Conservation (phyloP, 1,140 invertebrate genomes). For the Micrasema longulum region DNA sequence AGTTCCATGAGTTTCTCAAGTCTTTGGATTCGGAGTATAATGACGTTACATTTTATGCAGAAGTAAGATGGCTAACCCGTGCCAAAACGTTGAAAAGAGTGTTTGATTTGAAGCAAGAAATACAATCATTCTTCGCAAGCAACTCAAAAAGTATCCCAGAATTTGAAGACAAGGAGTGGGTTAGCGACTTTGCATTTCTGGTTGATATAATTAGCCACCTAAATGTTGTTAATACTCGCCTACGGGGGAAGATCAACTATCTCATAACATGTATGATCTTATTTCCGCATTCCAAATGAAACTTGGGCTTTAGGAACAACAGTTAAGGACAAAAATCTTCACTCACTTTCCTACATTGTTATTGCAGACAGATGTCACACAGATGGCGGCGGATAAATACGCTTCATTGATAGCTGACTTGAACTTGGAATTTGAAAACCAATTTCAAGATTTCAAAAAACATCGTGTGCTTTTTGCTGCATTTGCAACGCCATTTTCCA, state of each 20-base stretch:
- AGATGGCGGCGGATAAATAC: constrained; percentile 31
- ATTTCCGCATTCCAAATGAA: constrained; percentile 39
- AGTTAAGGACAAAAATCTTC: constrained; percentile 45
- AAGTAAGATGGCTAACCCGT: constrained; percentile 57
- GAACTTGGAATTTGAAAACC: constrained; percentile 42
- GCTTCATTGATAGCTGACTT: constrained; percentile 40
- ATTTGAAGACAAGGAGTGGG: constrained; percentile 20
- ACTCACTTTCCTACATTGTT: constrained; percentile 42
- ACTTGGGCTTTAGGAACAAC: constrained; percentile 40
- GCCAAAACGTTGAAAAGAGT: constrained; percentile 55
- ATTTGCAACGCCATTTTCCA: constrained; percentile 41
- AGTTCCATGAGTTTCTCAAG: constrained; percentile 58
- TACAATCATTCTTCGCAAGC: not conserved
- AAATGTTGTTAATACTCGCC: constrained; percentile 35
- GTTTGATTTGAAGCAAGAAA: constrained; percentile 8
- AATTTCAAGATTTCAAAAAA: constrained; percentile 45
- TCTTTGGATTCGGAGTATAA: constrained; percentile 57
- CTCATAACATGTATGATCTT: constrained; percentile 37
- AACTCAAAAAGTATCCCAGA: too few species aligned
- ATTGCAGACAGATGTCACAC: constrained; percentile 33
- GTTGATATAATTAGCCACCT: constrained; percentile 35
- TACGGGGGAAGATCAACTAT: constrained; percentile 30
- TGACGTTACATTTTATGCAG: constrained; percentile 55
- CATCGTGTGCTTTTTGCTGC: constrained; percentile 41
- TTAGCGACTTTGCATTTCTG: constrained; percentile 40